Percentiles rank a stretch among this genome's conserved stretches.
Evolutionary conservation across 2,888 invertebrate genomes (phyloP).

Genomic region (Seladonia tumulorum): DNA sequence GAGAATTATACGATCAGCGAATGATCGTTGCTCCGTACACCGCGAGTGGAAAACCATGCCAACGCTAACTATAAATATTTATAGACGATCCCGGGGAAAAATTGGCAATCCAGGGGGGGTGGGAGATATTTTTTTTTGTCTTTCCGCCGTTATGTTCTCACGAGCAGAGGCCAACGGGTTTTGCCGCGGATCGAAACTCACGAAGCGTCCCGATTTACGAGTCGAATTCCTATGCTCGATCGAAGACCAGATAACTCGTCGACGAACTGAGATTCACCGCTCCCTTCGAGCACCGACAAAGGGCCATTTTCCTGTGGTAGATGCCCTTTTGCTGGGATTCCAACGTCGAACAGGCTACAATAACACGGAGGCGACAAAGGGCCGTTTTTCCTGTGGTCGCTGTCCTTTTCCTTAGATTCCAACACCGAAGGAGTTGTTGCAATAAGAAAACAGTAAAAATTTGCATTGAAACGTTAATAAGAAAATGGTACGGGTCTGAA

Average conservation of each 20-base stretch:
- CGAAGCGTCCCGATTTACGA: neutral
- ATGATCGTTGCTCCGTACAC: neutral
- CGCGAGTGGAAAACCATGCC: neutral
- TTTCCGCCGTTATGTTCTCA: neutral
- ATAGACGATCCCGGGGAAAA: neutral
- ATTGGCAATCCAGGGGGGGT: neutral
- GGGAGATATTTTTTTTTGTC: neutral
- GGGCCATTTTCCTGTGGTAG: neutral
- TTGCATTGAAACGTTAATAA: neutral
- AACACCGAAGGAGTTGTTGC: too few species aligned
- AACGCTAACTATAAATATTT: neutral
- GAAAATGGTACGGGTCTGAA: neutral
- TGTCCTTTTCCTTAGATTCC: neutral
- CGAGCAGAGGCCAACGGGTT: neutral
- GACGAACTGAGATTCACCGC: neutral
- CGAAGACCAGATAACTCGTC: conserved; percentile 8
- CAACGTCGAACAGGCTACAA: too few species aligned
- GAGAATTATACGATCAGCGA: neutral
- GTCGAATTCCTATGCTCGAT: conserved; percentile 7
- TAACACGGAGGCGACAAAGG: too few species aligned
- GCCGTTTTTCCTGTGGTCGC: too few species aligned
- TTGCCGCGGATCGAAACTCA: neutral
- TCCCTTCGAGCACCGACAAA: neutral
- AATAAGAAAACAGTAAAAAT: neutral
- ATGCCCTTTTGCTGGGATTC: neutral